Conservation (phyloP, 2,113 vertebrate genomes). For the Eulemur macaco region DNA sequence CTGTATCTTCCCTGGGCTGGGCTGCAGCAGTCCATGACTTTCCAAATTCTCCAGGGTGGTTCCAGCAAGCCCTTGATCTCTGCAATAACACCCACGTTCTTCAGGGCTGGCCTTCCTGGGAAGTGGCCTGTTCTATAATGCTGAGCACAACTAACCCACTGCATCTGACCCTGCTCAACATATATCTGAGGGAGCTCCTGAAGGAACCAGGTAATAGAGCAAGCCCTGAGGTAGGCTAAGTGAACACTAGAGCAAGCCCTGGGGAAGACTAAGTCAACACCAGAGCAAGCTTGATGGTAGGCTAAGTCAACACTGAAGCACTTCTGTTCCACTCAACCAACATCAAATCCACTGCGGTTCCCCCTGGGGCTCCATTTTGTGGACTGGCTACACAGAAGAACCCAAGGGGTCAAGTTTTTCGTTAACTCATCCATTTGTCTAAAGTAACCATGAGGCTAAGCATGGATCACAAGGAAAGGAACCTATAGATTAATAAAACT, state of each 20-base stretch:
- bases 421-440: background rate
- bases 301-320: background rate
- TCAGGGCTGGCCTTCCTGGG: background rate
- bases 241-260: background rate
- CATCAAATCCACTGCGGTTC: background rate
- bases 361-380: no score
- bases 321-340: background rate
- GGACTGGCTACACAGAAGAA: background rate
- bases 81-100: background rate
- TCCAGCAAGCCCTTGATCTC: background rate
- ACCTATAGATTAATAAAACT: constrained; percentile 5
- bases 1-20: background rate
- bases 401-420: background rate
- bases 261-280: background rate
- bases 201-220: background rate
- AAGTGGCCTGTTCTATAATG: background rate
- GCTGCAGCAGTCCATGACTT: background rate
- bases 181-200: background rate
- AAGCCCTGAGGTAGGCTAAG: background rate
- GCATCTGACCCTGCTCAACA: background rate
- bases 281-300: background rate
- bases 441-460: background rate
- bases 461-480: background rate
- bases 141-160: background rate
- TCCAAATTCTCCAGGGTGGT: background rate